Evolutionary conservation across 1,140 invertebrate genomes (phyloP), one percentile per base, ranked within the genome.

Genomic region (Megathymus violae): DNA sequence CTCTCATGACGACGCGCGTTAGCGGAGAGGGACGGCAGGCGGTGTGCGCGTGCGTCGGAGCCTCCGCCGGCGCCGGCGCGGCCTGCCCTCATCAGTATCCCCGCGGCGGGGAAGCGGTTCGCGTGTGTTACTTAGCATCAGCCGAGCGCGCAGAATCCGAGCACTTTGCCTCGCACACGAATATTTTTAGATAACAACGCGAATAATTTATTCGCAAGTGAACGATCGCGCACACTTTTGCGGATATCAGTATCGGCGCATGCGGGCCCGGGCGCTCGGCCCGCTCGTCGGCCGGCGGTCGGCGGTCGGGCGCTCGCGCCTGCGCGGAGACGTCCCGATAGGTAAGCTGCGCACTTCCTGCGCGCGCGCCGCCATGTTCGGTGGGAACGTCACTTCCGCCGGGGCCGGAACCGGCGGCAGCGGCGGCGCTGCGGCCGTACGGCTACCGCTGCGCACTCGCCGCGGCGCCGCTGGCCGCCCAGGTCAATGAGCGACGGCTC

Each of bases 331-430:
- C 82, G 83, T 86, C 85, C 83, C 83, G 82, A 80, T 88, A 88
- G 88, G 88, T 89, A 88, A 89, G 88, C 85, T 90, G 88, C 88
- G 88, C 88, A 88, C 86, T 88, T 90, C 88, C 88, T 89, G 88
- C 88, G 80, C 77, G 81, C 80, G 76, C 84, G 85, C 84, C 85
- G 88, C 85, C 88, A 88, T 88, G 78, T 88, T 90, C 84, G 72
- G 76, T 66, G 70, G 78, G 78, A 76, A 82, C 85, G 88, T 90
- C 88, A 90, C 80, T 88, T 90, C 88, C 85, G 83, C 67, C 76
- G 72, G 75, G 71, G 75, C 79, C 82, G 80, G 82, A 82, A 84
- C 84, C 74, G 76, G 68, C 73, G 66, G 64, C 69, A 61, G 69
- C 65, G 67, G 74, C 78, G 63, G 66, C 69, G 50, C 50, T 63